Evolutionary conservation across 2,888 invertebrate genomes (phyloP), one percentile per base, ranked within the genome.

Genomic region (Apodemia hepburni): DNA sequence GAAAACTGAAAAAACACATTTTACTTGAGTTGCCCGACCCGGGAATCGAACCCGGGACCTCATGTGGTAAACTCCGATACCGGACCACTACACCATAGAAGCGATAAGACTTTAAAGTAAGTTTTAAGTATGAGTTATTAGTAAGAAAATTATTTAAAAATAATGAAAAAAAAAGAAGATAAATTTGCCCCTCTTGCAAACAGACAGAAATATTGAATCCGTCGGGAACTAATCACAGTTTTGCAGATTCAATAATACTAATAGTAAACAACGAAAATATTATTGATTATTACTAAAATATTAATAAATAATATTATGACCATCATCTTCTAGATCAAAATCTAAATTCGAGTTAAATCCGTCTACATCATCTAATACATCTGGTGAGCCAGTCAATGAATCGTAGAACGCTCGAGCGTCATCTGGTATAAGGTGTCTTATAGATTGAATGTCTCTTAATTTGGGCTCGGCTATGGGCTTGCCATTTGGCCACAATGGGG

Each of bases 361-460:
- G 17, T 49, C 49, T 18, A 49, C 49, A 49, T 49, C 18, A 17
- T 49, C 49, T 7, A 49, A 17, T n/a, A 17, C 49, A 17, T 49
- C 18, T 7, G n/a, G n/a, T 6, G 49, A 49, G n/a, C n/a, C n/a
- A n/a, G n/a, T n/a, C n/a, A n/a, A n/a, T n/a, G n/a, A n/a, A n/a
- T n/a, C n/a, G n/a, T n/a, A n/a, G n/a, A n/a, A n/a, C n/a, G n/a
- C n/a, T n/a, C n/a, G n/a, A n/a, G n/a, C 61, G 61, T 67, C 67
- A 29, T 59, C 27, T 17, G 65, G 64, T 29, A 65, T 65, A 11
- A 64, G 61, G 57, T 65, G 64, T 59, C 58, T 27, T 35, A 65
- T 27, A 57, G 60, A 60, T 64, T 62, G 49, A 15, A 66, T 27
- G 18, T 66, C 66, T 22, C 57, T 59, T 35, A 66, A 62, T 38